Evolutionary conservation across 1,140 invertebrate species (phyloP), one percentile per base, ranked within the genome.

Genomic region (Ceratoteleas bidentatus): DNA sequence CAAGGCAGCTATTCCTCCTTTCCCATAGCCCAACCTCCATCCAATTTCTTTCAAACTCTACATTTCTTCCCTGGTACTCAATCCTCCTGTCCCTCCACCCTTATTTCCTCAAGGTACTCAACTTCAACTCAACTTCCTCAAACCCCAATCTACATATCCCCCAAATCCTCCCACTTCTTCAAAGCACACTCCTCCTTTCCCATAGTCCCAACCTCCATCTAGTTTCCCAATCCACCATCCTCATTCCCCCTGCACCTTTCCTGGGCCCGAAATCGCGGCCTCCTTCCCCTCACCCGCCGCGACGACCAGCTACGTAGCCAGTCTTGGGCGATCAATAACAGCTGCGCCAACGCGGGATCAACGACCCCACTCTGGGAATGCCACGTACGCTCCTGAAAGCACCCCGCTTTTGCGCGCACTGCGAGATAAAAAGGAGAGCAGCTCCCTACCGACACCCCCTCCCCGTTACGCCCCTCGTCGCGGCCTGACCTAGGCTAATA

Each of bases 301-400:
- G 70, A 60, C 36, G 80, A 62, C 85, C 70, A 86, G 84, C 83
- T 72, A 87, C 86, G 86, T 87, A 87, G 86, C 85, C 85, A 84
- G 86, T 87, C 76, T 84, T 87, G 70, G 57, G 70, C 89, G 89
- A 91, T 90, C 90, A 91, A 91, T 91, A 91, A 90, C 89, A 91
- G 89, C 90, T 91, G 89, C 88, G 78, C 70, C 84, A 86, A 83
- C 86, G 83, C 54, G 74, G 74, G 88, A 87, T 90, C 89, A 83
- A 86, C 72, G 88, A 90, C 85, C 81, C 68, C 57, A 79, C 77
- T 78, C 68, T 64, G 62, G 57, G 64, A 78, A 68, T 75, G 62
- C 40, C 75, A 56, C 61, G 72, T 62, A 77, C 73, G 52, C 64
- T 72, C 76, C 69, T 84, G 79, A 70, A 73, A 56, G 60, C 62